phyloP scores from a whole-genome alignment of 2,888 invertebrate genomes.

The Spodoptera picta region DNA sequence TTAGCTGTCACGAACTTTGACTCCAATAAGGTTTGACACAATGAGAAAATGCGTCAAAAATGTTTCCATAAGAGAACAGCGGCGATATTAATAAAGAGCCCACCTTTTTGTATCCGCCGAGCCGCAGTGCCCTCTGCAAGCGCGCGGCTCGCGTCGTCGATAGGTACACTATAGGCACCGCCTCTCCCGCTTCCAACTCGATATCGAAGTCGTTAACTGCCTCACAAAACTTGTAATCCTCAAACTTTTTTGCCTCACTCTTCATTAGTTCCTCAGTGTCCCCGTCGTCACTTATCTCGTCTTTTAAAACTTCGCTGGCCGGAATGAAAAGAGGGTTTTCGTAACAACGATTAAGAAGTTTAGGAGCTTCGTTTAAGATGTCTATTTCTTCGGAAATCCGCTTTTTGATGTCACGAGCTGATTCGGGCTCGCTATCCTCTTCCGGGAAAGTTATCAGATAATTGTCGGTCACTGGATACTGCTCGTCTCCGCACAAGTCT shows the following conservation, averaged over 20 bases:
- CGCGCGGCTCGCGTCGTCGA: constrained; percentile 85
- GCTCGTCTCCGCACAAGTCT: constrained; percentile 66
- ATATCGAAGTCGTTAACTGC: constrained; percentile 85
- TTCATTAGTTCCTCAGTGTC: constrained; percentile 78
- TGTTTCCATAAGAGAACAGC: constrained; percentile 52
- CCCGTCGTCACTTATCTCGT: constrained; percentile 73
- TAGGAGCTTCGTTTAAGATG: constrained; percentile 61
- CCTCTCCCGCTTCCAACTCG: constrained; percentile 79
- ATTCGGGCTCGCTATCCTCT: constrained; percentile 73
- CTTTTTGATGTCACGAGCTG: constrained; percentile 60
- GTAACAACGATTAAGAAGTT: constrained; percentile 73
- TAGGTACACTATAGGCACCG: constrained; percentile 84
- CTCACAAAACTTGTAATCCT: constrained; percentile 84
- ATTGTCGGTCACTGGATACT: constrained; percentile 67
- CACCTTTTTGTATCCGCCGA: constrained; percentile 89
- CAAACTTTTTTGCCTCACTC: constrained; percentile 78
- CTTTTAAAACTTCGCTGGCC: constrained; percentile 75
- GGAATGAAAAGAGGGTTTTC: constrained; percentile 81
- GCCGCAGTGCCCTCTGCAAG: constrained; percentile 87
- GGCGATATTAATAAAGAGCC: constrained; percentile 57
- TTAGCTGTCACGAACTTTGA: constrained; percentile 66
- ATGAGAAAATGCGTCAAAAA: constrained; percentile 52
- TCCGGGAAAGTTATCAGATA: constrained; percentile 79
- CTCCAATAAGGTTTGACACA: constrained; percentile 50
- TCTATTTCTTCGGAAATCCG: constrained; percentile 57